Evolutionary conservation across 1,140 invertebrate species (phyloP).

Genomic region (Tetranychus cinnabarinus): DNA sequence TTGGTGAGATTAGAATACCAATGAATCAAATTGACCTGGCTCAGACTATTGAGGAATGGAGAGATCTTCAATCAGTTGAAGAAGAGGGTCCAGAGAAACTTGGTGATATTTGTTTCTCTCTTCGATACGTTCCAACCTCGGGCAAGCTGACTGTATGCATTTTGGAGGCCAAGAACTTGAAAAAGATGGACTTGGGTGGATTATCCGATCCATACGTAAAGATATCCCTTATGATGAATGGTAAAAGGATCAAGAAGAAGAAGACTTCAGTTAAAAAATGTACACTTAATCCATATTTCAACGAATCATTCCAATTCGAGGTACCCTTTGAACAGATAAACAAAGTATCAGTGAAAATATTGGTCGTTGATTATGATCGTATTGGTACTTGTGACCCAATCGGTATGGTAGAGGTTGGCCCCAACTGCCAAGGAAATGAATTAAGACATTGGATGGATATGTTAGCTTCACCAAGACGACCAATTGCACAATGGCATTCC

Average conservation of each 20-base stretch:
- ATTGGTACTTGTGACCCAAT: constrained; percentile 98
- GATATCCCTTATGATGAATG: constrained; percentile 3
- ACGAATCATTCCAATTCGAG: constrained; percentile 99
- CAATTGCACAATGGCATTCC: constrained; percentile 99
- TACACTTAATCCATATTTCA: constrained; percentile 99
- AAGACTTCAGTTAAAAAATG: constrained; percentile 99
- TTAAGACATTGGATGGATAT: constrained; percentile 98
- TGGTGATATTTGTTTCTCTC: constrained; percentile 44
- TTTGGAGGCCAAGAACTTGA: constrained; percentile 48
- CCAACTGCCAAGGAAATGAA: constrained; percentile 42
- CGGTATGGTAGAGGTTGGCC: constrained; percentile 30
- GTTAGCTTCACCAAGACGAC: constrained; percentile 87
- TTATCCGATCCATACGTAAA: constrained; percentile 88
- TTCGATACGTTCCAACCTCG: constrained; percentile 50
- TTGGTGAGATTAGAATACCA: constrained; percentile 94
- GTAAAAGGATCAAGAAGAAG: constrained; percentile 93
- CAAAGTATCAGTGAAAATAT: constrained; percentile 96
- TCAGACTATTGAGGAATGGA: constrained; percentile 97
- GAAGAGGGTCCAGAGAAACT: constrained; percentile 85
- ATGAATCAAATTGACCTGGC: constrained; percentile 93
- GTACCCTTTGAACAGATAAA: constrained; percentile 99
- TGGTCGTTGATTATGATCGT: constrained; percentile 98
- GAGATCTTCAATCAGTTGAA: constrained; percentile 87
- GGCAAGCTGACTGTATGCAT: constrained; percentile 47
- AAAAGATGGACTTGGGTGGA: constrained; percentile 56